Percentiles rank a stretch among this genome's conserved stretches.
Evolutionary conservation across 37 sponge, comb jelly and placozoan genomes (phyloP).

Genomic region (Eunapius fragilis): DNA sequence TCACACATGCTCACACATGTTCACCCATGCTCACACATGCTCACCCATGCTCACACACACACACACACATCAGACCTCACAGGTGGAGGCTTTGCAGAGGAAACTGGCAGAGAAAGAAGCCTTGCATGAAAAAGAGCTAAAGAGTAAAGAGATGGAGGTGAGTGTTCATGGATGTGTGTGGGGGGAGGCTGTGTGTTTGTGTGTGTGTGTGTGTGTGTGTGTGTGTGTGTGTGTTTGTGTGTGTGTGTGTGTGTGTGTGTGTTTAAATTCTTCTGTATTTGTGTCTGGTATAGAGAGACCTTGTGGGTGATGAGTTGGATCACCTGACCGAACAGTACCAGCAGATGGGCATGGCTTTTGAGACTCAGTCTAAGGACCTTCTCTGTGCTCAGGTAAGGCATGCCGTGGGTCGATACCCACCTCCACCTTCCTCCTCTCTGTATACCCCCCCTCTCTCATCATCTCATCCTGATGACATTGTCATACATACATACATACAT

Average conservation of each 20-base stretch:
- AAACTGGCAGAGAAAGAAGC: constrained; percentile 1
- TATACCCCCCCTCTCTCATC: not conserved
- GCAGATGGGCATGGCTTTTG: constrained; percentile 49
- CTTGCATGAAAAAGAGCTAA: constrained; percentile 11
- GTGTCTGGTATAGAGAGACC: constrained; percentile 18
- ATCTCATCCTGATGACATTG: not conserved
- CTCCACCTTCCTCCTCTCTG: not conserved
- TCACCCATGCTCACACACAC: not conserved
- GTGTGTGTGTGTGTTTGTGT: not conserved
- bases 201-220: not conserved
- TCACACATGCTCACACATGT: not conserved
- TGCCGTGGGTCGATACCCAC: no score
- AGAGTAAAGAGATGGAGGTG: constrained; percentile 48
- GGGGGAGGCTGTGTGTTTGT: not conserved
- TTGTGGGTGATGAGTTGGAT: constrained; percentile 65
- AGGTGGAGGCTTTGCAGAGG: constrained; percentile 7
- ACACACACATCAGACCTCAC: constrained; percentile 1
- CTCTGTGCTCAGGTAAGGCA: constrained; percentile 11
- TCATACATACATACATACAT: not conserved
- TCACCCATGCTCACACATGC: not conserved
- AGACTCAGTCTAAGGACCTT: constrained; percentile 37
- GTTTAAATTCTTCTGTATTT: not conserved
- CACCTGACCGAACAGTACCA: constrained; percentile 72
- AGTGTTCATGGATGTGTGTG: not conserved
- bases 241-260: not conserved